Evolutionary conservation across 2,888 invertebrate genomes (phyloP).

Genomic region (Bombyx huttoni): DNA sequence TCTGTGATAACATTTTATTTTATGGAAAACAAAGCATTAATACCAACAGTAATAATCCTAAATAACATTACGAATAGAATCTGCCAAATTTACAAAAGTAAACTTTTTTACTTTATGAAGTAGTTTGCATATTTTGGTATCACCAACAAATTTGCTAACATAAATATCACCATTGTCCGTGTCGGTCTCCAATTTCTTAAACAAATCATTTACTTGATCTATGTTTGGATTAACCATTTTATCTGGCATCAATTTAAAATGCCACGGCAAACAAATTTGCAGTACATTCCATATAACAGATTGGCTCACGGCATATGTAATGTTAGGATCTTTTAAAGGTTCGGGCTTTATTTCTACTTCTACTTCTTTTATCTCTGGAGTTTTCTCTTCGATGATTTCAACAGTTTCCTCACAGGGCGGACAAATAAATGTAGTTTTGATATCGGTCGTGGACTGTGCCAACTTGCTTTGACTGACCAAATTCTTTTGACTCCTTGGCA

Average conservation of each 20-base stretch:
- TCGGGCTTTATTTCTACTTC: constrained; percentile 36
- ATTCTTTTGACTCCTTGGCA: constrained; percentile 26
- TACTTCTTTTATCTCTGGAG: constrained; percentile 23
- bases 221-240: constrained; percentile 31
- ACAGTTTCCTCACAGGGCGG: constrained; percentile 39
- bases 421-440: constrained; percentile 44
- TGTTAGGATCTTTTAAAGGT: constrained; percentile 27
- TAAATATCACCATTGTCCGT: constrained; percentile 53
- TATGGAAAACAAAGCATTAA: background rate
- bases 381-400: constrained; percentile 25
- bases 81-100: constrained; percentile 33
- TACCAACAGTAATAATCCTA: constrained; percentile 5
- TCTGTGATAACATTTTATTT: no score
- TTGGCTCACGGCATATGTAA: constrained; percentile 46
- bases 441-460: constrained; percentile 32
- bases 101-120: constrained; percentile 53
- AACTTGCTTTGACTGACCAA: constrained; percentile 18
- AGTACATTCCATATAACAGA: constrained; percentile 52
- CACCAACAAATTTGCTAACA: constrained; percentile 40
- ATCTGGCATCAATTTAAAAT: constrained; percentile 42
- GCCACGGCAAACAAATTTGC: constrained; percentile 51
- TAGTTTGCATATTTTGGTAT: constrained; percentile 40
- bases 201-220: constrained; percentile 27
- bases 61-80: constrained; percentile 31
- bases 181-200: constrained; percentile 37